Conservation (phyloP, 2,113 vertebrate genomes). For the Paracanthobrama guichenoti region DNA sequence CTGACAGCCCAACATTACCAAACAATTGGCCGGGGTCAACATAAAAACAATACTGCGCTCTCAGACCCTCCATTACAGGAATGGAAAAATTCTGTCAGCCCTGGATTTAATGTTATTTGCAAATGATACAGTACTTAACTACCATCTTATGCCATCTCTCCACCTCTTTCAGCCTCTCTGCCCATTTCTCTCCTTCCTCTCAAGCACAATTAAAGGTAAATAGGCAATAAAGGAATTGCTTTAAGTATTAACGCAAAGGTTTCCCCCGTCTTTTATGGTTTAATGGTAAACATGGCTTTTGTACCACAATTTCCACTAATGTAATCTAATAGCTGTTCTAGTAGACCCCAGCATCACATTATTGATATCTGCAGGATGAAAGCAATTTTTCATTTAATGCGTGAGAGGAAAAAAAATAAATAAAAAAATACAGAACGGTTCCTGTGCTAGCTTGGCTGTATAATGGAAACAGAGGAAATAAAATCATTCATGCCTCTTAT, state of each 20-base stretch:
- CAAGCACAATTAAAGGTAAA: constrained; percentile 51
- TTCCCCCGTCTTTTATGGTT: background rate
- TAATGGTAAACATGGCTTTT: constrained; percentile 23
- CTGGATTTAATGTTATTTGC: constrained; percentile 56
- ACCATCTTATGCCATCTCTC: background rate
- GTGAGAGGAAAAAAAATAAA: background rate
- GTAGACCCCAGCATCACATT: background rate
- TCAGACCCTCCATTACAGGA: constrained; percentile 52
- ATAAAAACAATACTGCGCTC: constrained; percentile 44
- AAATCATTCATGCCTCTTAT: constrained; percentile 35
- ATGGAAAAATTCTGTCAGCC: constrained; percentile 44
- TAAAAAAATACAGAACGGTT: constrained; percentile 6
- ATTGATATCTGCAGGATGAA: constrained; percentile 32
- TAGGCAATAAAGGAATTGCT: constrained; percentile 52
- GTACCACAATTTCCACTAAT: constrained; percentile 19
- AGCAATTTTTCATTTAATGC: constrained; percentile 13
- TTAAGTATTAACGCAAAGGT: constrained; percentile 34
- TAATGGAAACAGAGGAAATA: constrained; percentile 28
- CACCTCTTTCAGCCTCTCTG: background rate
- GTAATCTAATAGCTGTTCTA: constrained; percentile 40
- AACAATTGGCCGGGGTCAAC: constrained; percentile 46
- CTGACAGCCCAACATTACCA: constrained; percentile 49
- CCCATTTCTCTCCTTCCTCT: constrained; percentile 41
- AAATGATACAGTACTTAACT: constrained; percentile 56
- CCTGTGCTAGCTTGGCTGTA: constrained; percentile 7